Evolutionary conservation across 2,797 vertebrate species (phyloP).

Genomic region (Tenualosa ilisha): DNA sequence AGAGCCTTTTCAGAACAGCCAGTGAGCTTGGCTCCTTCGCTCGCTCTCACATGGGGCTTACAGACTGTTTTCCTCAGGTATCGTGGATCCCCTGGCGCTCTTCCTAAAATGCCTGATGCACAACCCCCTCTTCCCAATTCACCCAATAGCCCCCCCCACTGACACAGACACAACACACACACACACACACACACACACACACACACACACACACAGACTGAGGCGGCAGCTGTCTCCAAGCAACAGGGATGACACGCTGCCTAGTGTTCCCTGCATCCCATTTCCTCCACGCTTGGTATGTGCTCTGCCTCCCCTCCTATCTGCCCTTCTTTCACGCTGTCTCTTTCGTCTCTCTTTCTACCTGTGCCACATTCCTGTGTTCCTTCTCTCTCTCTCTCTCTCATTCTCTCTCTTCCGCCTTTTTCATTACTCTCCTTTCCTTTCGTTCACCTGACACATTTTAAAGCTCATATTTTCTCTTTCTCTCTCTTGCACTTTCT

Average conservation of each 20-base stretch:
- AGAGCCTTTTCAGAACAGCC: background rate
- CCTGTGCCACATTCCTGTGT: background rate
- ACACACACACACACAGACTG: slow-evolving; percentile 21
- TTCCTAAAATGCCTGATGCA: background rate
- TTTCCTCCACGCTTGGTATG: slow-evolving; percentile 34
- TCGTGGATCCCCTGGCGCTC: background rate
- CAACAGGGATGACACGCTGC: slow-evolving; percentile 34
- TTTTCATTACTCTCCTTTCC: no score
- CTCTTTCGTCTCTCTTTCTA: background rate
- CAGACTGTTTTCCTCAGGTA: slow-evolving; percentile 2
- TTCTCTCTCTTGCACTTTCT: background rate
- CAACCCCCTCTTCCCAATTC: slow-evolving; percentile 7
- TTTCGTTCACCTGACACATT: background rate
- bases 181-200: slow-evolving; percentile 15
- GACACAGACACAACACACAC: background rate
- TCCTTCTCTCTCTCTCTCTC: background rate
- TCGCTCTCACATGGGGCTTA: background rate
- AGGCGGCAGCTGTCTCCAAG: slow-evolving; percentile 43
- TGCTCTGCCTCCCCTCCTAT: slow-evolving; percentile 30
- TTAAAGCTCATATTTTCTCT: background rate
- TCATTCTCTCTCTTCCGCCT: background rate
- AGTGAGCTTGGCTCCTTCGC: background rate
- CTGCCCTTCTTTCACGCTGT: slow-evolving; percentile 9
- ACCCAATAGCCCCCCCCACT: background rate
- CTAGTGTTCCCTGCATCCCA: slow-evolving; percentile 33